These are phyloP conservation scores for Myotis brandtii DNA, from an alignment of 2,113 vertebrate species.

Conservation along the genomic window DNA sequence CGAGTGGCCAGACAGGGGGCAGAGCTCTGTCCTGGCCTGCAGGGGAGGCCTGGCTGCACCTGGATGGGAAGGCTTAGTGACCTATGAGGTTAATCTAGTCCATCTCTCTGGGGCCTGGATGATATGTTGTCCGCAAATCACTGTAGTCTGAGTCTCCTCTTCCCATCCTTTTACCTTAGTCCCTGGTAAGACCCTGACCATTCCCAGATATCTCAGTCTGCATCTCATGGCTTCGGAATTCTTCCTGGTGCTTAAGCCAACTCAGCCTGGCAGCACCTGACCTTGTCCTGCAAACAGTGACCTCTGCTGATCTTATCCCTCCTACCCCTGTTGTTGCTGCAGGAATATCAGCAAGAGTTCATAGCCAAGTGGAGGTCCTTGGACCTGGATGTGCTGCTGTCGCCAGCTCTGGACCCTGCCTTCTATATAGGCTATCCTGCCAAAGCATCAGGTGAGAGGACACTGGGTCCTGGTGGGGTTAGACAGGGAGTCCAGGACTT, in stretches of 20 bases:
- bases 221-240: background rate
- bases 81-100: background rate
- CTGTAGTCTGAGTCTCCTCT: background rate
- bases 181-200: background rate
- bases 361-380: slow-evolving; percentile 87
- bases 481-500: background rate
- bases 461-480: background rate
- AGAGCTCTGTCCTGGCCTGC: background rate
- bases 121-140: background rate
- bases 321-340: background rate
- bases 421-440: slow-evolving; percentile 79
- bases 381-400: slow-evolving; percentile 90
- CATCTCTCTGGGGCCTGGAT: background rate
- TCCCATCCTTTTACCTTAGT: background rate
- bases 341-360: slow-evolving; percentile 89
- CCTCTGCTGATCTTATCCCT: background rate
- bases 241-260: background rate
- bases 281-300: background rate
- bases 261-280: background rate
- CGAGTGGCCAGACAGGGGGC: background rate
- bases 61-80: background rate
- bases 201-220: background rate
- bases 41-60: background rate
- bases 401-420: slow-evolving; percentile 88
- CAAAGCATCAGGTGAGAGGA: slow-evolving; percentile 80